phyloP scores from a whole-genome alignment of 2,888 invertebrate species.

The Griposia aprilina region DNA sequence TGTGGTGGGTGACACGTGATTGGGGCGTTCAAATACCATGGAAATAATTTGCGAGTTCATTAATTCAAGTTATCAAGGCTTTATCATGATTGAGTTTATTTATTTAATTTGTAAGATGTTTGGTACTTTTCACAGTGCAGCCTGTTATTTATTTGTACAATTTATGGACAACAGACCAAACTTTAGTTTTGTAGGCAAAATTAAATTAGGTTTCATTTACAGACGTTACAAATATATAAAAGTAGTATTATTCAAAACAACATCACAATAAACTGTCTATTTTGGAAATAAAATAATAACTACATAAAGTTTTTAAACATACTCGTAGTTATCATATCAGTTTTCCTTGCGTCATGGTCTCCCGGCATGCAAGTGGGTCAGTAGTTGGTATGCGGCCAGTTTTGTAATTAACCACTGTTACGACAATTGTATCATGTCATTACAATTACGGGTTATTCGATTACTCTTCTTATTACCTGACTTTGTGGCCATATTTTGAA shows the following conservation, averaged over 20 bases:
- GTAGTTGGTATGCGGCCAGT: slow-evolving; percentile 78
- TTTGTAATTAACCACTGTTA: slow-evolving; percentile 76
- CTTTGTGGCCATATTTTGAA: not conserved
- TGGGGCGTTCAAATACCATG: slow-evolving; percentile 29
- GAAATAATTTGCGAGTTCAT: slow-evolving; percentile 5
- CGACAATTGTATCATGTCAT: slow-evolving; percentile 67
- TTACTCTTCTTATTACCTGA: slow-evolving; percentile 34
- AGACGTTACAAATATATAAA: not conserved
- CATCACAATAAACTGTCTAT: not conserved
- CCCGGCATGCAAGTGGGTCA: slow-evolving; percentile 70
- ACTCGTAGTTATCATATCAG: slow-evolving; percentile 47
- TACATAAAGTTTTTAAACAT: not conserved
- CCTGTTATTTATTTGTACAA: not conserved
- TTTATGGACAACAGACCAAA: not conserved
- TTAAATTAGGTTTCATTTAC: not conserved
- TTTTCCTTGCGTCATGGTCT: slow-evolving; percentile 72
- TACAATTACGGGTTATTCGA: slow-evolving; percentile 55
- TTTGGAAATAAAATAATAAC: slow-evolving; percentile 1
- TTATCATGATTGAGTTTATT: not conserved
- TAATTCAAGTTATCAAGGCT: slow-evolving; percentile 15
- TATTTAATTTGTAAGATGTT: slow-evolving; percentile 1
- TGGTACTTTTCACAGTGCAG: not conserved
- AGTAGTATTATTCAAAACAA: not conserved
- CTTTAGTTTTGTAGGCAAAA: not conserved
- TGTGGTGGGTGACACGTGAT: slow-evolving; percentile 49